Base-by-base conservation (phyloP, 2,888 invertebrate species). In the Drosophila hamatofila region DNA sequence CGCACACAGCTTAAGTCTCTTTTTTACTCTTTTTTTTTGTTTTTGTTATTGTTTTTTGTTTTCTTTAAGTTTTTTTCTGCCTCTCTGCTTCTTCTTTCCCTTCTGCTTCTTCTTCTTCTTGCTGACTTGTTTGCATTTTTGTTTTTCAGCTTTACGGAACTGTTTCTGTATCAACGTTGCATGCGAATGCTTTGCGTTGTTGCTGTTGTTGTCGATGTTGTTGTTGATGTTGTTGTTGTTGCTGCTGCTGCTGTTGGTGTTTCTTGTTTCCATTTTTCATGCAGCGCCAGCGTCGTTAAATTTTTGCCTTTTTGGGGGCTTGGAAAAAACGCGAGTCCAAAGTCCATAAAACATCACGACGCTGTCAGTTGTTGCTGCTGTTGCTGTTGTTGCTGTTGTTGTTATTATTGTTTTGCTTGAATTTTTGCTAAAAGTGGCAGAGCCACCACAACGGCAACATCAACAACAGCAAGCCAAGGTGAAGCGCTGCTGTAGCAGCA, bases 331-430 rank as follows among this genome's bases (percentile, higher is more conserved):
- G 80, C 80, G 73, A 89, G 84, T 84, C 89, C 76, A 89, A 84
- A 84, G 84, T 84, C 84, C 84, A 84, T 89, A 89, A 89, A 89
- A 89, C 84, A 87, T 87, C 84, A 86, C 78, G 81, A 76, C 76
- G 89, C 71, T 75, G 78, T 80, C 80, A 67, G 80, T 80, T 80
- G 75, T 39, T 77, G 48, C 37, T 76, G 58, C 30, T 37, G 35
- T 1, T 37, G 35, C 7, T 35, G 35, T 12, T 35, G 35, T 30
- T 72, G 58, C 6, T 60, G 56, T 4, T 39, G 62, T 73, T 81
- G 58, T 77, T 82, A 44, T 75, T 80, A 69, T 72, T 85, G 74
- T 67, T 85, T 85, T 58, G 65, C 49, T 78, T 76, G 77, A 62
- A 77, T 81, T 88, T 88, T 80, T 83, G 72, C 80, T 75, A 78